Percentiles rank a stretch among this genome's conserved stretches.
These are phyloP conservation scores for Cydia amplana DNA, from an alignment of 1,140 invertebrate species.

Conservation along the genomic window DNA sequence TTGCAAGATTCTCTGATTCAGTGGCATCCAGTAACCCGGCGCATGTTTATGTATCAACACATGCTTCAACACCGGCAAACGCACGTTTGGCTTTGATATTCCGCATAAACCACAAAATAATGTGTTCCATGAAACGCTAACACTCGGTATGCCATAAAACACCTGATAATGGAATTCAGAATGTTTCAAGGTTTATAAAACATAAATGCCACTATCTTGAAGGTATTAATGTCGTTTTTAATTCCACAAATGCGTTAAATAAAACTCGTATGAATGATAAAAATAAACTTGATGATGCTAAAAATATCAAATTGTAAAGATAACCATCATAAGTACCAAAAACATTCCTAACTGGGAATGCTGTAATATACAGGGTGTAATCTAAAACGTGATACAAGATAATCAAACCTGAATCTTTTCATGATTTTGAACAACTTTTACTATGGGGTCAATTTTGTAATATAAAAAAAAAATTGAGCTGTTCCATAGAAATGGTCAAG, in stretches of 20 bases:
- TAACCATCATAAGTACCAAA: not conserved
- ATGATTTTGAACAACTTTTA: no score
- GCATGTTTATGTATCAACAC: not conserved
- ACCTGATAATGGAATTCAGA: constrained; percentile 14
- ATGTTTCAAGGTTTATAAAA: not conserved
- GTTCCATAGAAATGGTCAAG: no score
- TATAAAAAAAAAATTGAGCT: no score
- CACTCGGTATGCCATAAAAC: constrained; percentile 55
- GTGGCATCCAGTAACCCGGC: not conserved
- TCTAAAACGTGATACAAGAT: no score
- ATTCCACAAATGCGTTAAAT: no score
- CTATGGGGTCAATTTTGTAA: no score
- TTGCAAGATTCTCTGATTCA: constrained; percentile 12
- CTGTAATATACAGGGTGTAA: no score
- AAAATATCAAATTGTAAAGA: not conserved
- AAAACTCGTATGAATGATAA: no score
- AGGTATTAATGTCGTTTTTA: no score
- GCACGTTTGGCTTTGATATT: constrained; percentile 12
- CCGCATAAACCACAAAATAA: constrained; percentile 11
- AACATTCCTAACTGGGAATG: not conserved
- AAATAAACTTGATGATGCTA: not conserved
- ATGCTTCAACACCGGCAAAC: constrained; percentile 12
- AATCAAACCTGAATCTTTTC: no score
- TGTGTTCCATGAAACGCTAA: constrained; percentile 21
- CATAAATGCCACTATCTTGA: not conserved